Conservation (phyloP, 2,797 vertebrate species). For the Mormyrus hasselquistii region DNA sequence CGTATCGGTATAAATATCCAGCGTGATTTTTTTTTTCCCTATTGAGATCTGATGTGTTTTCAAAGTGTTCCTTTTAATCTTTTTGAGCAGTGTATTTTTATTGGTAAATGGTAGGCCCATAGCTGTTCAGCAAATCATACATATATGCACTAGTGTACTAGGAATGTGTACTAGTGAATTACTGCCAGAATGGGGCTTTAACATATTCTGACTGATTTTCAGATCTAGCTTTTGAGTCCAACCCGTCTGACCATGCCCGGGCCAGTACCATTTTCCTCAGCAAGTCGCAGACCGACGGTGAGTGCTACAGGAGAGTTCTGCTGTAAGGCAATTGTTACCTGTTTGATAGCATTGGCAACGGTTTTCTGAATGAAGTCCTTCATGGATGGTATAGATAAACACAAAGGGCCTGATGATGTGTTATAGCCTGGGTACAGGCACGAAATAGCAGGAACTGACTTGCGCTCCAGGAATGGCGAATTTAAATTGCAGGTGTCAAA, state of each 20-base stretch:
- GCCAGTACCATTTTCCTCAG: slow-evolving; percentile 96
- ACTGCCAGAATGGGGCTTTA: background rate
- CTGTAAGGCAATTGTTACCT: background rate
- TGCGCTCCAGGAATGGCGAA: background rate
- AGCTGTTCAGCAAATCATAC: background rate
- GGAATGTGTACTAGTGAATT: background rate
- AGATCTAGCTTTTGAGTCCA: slow-evolving; percentile 89
- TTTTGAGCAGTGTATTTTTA: background rate
- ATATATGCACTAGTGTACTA: background rate
- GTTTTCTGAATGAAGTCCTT: background rate
- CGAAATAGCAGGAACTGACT: background rate
- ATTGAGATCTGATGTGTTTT: background rate
- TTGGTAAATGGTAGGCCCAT: background rate
- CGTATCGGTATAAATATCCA: background rate
- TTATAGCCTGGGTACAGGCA: background rate
- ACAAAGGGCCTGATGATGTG: too few species aligned
- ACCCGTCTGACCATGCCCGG: slow-evolving; percentile 90
- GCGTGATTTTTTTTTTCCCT: background rate
- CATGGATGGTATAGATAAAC: background rate
- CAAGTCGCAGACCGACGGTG: slow-evolving; percentile 97
- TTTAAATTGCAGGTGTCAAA: background rate
- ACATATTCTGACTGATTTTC: slow-evolving; percentile 20
- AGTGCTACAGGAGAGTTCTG: slow-evolving; percentile 40
- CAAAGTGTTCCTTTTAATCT: background rate
- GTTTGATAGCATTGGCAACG: background rate